Percentiles rank a stretch among this genome's conserved stretches.
Conservation (phyloP, 2,113 vertebrate genomes). For the Lepus americanus region DNA sequence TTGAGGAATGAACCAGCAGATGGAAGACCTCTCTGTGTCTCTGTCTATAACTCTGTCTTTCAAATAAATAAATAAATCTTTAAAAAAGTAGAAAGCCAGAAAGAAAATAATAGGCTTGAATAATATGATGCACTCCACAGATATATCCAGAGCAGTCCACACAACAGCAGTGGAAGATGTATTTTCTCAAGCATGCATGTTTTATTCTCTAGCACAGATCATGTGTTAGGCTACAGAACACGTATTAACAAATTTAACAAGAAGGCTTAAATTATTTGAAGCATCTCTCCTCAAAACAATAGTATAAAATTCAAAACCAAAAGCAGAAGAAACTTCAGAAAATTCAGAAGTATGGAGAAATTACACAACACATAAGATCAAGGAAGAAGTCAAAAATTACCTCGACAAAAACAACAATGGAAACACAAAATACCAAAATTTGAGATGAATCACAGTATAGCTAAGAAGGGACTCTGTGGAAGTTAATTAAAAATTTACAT, state of each 20-base stretch:
- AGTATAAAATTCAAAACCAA: background rate
- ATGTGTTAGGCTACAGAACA: background rate
- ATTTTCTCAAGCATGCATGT: background rate
- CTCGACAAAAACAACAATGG: background rate
- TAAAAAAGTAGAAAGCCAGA: too few species aligned
- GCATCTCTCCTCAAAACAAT: background rate
- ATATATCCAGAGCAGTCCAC: background rate
- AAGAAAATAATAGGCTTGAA: background rate
- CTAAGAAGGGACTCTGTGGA: background rate
- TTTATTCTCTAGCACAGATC: background rate
- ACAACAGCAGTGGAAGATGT: too few species aligned
- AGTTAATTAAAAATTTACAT: background rate
- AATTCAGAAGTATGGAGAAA: background rate
- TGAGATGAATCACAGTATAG: background rate
- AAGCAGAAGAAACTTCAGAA: background rate
- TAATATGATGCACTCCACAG: too few species aligned
- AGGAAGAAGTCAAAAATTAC: background rate
- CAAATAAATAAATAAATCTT: too few species aligned
- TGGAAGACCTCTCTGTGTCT: too few species aligned
- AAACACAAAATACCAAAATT: background rate
- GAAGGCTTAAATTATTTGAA: background rate
- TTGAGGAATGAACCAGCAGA: too few species aligned
- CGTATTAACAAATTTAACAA: background rate
- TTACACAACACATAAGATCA: background rate
- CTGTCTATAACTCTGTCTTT: too few species aligned